A percentile compares a stretch with the other conserved stretches of the same genome.
phyloP scores from a whole-genome alignment of 2,797 vertebrate species.

The Chelidonichthys spinosus region DNA sequence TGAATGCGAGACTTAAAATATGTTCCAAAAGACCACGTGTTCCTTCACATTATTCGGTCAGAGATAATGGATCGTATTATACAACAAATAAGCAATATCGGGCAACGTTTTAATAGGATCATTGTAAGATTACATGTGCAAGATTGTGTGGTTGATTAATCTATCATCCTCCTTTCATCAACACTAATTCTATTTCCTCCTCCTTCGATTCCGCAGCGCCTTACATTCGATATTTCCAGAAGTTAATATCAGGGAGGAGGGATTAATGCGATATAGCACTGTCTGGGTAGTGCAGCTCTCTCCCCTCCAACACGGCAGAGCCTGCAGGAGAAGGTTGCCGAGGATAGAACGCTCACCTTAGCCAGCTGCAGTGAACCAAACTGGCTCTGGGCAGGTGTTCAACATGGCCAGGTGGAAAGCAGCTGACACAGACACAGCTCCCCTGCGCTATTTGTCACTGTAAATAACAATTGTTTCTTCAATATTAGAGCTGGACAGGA shows the following conservation, averaged over 20 bases:
- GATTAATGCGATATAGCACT: constrained; percentile 31
- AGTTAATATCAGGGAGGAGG: constrained; percentile 44
- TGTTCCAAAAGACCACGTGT: constrained; percentile 17
- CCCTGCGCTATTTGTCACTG: constrained; percentile 71
- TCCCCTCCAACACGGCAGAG: background rate
- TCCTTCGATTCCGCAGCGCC: constrained; percentile 23
- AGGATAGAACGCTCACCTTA: constrained; percentile 70
- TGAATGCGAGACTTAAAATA: constrained; percentile 8
- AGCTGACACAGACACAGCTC: constrained; percentile 76
- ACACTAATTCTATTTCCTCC: constrained; percentile 40
- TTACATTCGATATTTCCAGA: constrained; percentile 41
- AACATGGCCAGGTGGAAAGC: constrained; percentile 81
- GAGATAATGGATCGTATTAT: constrained; percentile 28
- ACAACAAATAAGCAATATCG: constrained; percentile 43
- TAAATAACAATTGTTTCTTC: constrained; percentile 80
- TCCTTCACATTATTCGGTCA: constrained; percentile 27
- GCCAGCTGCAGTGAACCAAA: constrained; percentile 76
- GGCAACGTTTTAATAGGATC: constrained; percentile 47
- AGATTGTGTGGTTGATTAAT: constrained; percentile 49
- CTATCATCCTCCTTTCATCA: constrained; percentile 49
- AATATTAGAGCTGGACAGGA: constrained; percentile 74
- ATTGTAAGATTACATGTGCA: constrained; percentile 27
- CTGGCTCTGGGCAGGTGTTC: constrained; percentile 80
- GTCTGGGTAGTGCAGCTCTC: constrained; percentile 17
- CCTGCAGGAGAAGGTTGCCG: constrained; percentile 57